Conservation (phyloP, 1,140 invertebrate species). For the Micrasema minimum region DNA sequence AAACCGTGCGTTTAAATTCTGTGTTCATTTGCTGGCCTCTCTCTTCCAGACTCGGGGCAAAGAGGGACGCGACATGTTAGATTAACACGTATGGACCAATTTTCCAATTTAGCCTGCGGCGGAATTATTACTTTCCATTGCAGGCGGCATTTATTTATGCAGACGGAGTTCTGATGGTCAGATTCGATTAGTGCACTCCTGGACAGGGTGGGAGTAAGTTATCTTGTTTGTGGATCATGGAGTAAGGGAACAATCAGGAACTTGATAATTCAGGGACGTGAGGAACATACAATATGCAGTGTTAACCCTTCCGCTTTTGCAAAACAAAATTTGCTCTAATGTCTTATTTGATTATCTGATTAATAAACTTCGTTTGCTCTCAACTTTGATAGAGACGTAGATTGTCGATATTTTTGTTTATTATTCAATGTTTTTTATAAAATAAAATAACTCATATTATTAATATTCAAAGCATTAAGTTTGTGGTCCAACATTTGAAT, state of each 20-base stretch:
- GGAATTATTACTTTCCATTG: slow-evolving; percentile 51
- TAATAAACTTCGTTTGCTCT: too few species aligned
- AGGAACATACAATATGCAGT: slow-evolving; percentile 20
- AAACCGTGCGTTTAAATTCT: too few species aligned
- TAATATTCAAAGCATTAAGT: too few species aligned
- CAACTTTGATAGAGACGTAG: too few species aligned
- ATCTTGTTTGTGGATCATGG: slow-evolving; percentile 36
- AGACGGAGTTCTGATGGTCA: slow-evolving; percentile 38
- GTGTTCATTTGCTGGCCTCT: too few species aligned
- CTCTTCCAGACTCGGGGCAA: too few species aligned
- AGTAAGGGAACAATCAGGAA: slow-evolving; percentile 38
- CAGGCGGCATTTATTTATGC: slow-evolving; percentile 49
- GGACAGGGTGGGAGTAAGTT: slow-evolving; percentile 11
- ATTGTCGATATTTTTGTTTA: too few species aligned
- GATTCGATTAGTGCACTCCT: slow-evolving; percentile 44
- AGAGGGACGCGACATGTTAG: slow-evolving; percentile 12
- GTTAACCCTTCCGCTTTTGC: neutral
- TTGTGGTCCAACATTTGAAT: too few species aligned
- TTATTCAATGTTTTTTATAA: too few species aligned
- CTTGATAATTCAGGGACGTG: slow-evolving; percentile 32
- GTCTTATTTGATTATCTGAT: too few species aligned
- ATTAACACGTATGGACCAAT: slow-evolving; percentile 45
- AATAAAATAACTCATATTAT: too few species aligned
- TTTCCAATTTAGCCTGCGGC: slow-evolving; percentile 50
- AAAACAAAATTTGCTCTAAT: too few species aligned